A percentile compares a stretch with the other conserved stretches of the same genome.
phyloP scores from a whole-genome alignment of 1,140 invertebrate species.

The Aradophagus sp. region DNA sequence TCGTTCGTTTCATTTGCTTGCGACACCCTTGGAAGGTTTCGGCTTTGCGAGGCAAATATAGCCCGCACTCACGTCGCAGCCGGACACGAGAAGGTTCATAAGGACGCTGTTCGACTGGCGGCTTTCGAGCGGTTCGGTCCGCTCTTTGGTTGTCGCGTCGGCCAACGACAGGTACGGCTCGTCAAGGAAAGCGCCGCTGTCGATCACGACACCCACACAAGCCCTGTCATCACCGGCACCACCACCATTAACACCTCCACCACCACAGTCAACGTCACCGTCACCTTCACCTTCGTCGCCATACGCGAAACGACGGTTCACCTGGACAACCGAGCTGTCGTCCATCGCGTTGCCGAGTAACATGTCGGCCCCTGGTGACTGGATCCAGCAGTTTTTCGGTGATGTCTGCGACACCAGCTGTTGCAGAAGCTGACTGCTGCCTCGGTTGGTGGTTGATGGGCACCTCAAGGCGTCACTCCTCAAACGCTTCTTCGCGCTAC shows the following conservation, averaged over 20 bases:
- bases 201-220: conserved; percentile 18
- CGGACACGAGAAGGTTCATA: conserved; percentile 93
- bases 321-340: conserved; percentile 3
- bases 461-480: conserved; percentile 48
- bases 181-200: conserved; percentile 1
- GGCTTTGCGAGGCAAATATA: conserved; percentile 88
- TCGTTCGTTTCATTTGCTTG: conserved; percentile 65
- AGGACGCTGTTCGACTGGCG: conserved; percentile 84
- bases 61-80: conserved; percentile 91
- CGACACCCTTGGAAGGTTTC: conserved; percentile 67
- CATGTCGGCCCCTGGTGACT: conserved; percentile 40
- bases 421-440: conserved; percentile 71
- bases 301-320: conserved; percentile 13
- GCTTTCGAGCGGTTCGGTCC: conserved; percentile 28
- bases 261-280: conserved; percentile 29
- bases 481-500: conserved; percentile 57
- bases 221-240: conserved; percentile 12
- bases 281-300: conserved; percentile 32
- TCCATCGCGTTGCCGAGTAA: conserved; percentile 14
- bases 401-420: conserved; percentile 74
- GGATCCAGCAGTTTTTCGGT: conserved; percentile 56
- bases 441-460: conserved; percentile 12
- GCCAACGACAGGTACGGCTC: conserved; percentile 16
- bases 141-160: conserved; percentile 5
- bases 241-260: conserved; percentile 11